phyloP scores from a whole-genome alignment of 2,888 invertebrate species.

The Aspidapion aeneum region DNA sequence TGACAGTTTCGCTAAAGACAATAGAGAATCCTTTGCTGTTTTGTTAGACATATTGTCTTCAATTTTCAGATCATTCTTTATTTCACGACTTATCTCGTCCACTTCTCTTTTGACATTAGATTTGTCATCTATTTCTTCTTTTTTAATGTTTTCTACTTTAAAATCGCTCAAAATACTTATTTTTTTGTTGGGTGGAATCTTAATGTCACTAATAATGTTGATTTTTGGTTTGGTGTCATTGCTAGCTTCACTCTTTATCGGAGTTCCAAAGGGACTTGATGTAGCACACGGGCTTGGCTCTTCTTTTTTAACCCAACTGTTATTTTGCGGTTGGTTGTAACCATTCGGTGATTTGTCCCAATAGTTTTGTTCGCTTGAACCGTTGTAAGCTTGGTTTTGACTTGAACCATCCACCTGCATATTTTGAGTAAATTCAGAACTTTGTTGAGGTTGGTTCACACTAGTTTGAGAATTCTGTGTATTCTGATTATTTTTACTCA shows the following conservation, averaged over 20 bases:
- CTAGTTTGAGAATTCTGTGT: neutral
- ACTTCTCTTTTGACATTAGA: constrained; percentile 52
- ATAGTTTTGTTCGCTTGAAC: constrained; percentile 25
- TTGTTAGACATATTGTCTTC: constrained; percentile 26
- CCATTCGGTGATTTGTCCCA: constrained; percentile 25
- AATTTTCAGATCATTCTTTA: constrained; percentile 32
- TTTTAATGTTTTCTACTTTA: constrained; percentile 45
- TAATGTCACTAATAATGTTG: constrained; percentile 48
- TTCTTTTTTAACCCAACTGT: constrained; percentile 42
- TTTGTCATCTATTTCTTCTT: constrained; percentile 53
- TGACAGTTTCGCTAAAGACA: constrained; percentile 47
- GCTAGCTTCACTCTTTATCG: constrained; percentile 39
- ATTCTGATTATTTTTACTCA: neutral
- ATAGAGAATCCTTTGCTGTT: constrained; percentile 49
- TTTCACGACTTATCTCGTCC: constrained; percentile 45
- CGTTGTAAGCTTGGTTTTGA: constrained; percentile 16
- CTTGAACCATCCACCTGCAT: neutral
- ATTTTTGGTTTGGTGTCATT: constrained; percentile 46
- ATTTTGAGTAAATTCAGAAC: neutral
- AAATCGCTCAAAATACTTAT: constrained; percentile 47
- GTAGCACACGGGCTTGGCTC: constrained; percentile 29
- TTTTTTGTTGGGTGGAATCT: constrained; percentile 43
- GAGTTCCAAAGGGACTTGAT: constrained; percentile 28
- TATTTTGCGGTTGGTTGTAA: neutral
- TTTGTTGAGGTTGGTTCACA: neutral